Evolutionary conservation across 2,888 invertebrate species (phyloP).

Genomic region (Nezara viridula): DNA sequence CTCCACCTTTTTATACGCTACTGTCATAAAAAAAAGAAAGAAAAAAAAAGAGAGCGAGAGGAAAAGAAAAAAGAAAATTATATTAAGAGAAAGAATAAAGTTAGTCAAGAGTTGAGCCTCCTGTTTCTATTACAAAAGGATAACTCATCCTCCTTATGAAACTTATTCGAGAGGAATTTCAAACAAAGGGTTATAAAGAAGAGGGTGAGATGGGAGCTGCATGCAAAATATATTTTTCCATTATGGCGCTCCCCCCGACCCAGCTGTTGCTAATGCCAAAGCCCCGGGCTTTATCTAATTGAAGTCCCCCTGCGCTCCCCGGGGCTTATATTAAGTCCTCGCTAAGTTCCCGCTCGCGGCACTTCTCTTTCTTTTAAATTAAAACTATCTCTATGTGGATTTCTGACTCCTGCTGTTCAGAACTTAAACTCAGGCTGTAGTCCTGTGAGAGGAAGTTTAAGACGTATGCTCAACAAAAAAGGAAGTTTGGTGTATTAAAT

Average conservation of each 20-base stretch:
- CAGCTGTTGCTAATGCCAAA: slow-evolving; percentile 45
- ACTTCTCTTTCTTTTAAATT: not conserved
- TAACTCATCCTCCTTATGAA: slow-evolving; percentile 45
- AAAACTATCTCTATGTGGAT: not conserved
- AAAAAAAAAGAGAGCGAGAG: not conserved
- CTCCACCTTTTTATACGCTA: not conserved
- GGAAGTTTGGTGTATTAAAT: not conserved
- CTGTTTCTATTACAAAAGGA: slow-evolving; percentile 46
- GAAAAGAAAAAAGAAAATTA: not conserved
- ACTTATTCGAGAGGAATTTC: slow-evolving; percentile 44
- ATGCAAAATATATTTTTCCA: slow-evolving; percentile 51
- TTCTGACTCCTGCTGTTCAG: not conserved
- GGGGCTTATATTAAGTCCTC: slow-evolving; percentile 33
- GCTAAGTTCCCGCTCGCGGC: not conserved
- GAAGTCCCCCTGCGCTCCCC: slow-evolving; percentile 3
- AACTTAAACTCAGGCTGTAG: not conserved
- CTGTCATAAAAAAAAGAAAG: slow-evolving; percentile 13
- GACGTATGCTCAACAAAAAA: too few species aligned
- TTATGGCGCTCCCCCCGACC: not conserved
- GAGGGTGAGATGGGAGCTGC: slow-evolving; percentile 5
- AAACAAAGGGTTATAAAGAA: slow-evolving; percentile 49
- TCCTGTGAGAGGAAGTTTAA: not conserved
- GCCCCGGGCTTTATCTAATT: slow-evolving; percentile 28
- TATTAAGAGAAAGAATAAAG: slow-evolving; percentile 35
- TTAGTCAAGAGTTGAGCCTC: slow-evolving; percentile 40